Base-by-base conservation (phyloP, 2,113 vertebrate species). In the Columba janthina region DNA sequence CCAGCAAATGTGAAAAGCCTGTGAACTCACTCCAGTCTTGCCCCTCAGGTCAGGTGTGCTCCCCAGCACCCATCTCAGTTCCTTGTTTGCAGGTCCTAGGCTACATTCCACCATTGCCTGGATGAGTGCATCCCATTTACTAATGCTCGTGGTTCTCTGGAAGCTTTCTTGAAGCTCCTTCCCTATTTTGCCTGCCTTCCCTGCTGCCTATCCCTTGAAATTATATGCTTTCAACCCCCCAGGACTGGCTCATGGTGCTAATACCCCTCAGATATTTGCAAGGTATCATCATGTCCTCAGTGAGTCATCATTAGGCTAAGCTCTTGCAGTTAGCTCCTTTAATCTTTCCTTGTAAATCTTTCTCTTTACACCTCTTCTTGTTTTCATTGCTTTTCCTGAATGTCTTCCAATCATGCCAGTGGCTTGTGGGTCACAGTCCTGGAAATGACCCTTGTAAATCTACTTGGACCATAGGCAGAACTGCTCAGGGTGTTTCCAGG, bases 331-430 rank as follows among this genome's bases (percentile, higher is more conserved):
- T 81, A 93, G 17, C 87, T 94, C 94, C 88, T 90, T 94, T 88
- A 96, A 94, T 96, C 91, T 85, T 89, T 95, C 85, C 93, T 92
- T 91, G 95, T 95, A 97, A 97, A 94, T 96, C 85, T 93, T 89
- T 92, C 57, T 54, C 81, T 95, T 92, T 93, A 75, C 89, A 94
- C 93, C 84, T 94, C 94, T 93, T 58, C 62, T 92, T 81, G 62
- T 89, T 96, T 88, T 90, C 91, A 89, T 93, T 81, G 61, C 88
- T 83, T 84, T 96, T 96, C 75, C 89, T 93, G 86, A 89, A 90
- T 1, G 40, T 93, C 88, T 94, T 93, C 82, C 94, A 84, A 64
- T 82, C 72, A 32, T 78, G 36, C 72, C 54, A 65, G 61, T 32
- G 73, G 70, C 73, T 86, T 96, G 78, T 9, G 0, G 40, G 80